These are phyloP conservation scores for Lagodon rhomboides DNA, from an alignment of 2,797 vertebrate species.

Conservation along the genomic window DNA sequence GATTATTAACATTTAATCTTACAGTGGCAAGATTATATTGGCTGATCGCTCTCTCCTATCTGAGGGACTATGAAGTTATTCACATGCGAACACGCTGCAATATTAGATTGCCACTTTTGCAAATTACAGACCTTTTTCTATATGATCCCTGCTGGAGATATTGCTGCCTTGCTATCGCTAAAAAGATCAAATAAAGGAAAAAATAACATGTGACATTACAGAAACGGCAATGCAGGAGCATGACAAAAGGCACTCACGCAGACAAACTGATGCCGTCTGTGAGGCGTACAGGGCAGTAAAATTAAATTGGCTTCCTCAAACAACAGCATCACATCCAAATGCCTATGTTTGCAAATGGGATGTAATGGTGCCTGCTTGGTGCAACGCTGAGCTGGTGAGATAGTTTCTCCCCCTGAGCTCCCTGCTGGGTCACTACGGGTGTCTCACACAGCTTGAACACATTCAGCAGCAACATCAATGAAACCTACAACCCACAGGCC, in stretches of 20 bases:
- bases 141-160: slow-evolving; percentile 14
- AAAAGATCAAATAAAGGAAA: slow-evolving; percentile 13
- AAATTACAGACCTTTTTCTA: slow-evolving; percentile 26
- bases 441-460: slow-evolving; percentile 60
- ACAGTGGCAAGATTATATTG: background rate
- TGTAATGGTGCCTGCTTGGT: slow-evolving; percentile 61
- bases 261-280: slow-evolving; percentile 56
- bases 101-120: slow-evolving; percentile 3
- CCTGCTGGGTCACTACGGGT: slow-evolving; percentile 64
- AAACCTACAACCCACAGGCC: slow-evolving; percentile 50
- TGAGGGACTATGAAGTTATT: slow-evolving; percentile 7
- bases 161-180: slow-evolving; percentile 32
- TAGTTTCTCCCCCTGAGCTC: slow-evolving; percentile 48
- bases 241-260: slow-evolving; percentile 35
- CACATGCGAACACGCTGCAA: slow-evolving; percentile 6
- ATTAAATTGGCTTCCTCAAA: slow-evolving; percentile 66
- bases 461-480: slow-evolving; percentile 61
- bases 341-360: slow-evolving; percentile 68
- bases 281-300: slow-evolving; percentile 60
- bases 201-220: slow-evolving; percentile 18
- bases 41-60: slow-evolving; percentile 8
- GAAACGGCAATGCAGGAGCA: slow-evolving; percentile 30
- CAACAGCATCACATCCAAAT: slow-evolving; percentile 56
- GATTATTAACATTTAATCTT: slow-evolving; percentile 30
- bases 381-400: slow-evolving; percentile 63